These are phyloP conservation scores for Lycophotia porphyrea DNA, from an alignment of 2,888 invertebrate genomes.

Conservation along the genomic window DNA sequence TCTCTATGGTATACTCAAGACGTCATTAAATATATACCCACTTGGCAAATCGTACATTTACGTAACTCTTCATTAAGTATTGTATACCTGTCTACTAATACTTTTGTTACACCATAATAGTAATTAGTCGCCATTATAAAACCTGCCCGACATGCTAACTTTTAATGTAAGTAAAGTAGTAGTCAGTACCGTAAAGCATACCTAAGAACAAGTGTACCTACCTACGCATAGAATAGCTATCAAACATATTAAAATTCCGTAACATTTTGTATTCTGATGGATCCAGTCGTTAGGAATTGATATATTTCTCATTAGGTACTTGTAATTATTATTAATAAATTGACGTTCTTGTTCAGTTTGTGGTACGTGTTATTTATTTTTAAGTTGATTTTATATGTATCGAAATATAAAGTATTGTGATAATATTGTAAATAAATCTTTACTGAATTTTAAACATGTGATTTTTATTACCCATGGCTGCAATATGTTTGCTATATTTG, in stretches of 20 bases:
- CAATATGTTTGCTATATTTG: not conserved
- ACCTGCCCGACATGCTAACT: slow-evolving; percentile 9
- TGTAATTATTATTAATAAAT: slow-evolving; percentile 61
- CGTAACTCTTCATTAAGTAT: slow-evolving; percentile 7
- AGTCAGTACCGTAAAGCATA: slow-evolving; percentile 28
- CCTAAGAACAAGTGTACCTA: slow-evolving; percentile 56
- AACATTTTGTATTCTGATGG: slow-evolving; percentile 39
- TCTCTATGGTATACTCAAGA: not conserved
- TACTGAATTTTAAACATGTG: slow-evolving; percentile 62
- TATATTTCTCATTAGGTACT: slow-evolving; percentile 55
- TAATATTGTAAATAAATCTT: slow-evolving; percentile 85
- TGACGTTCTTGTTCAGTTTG: slow-evolving; percentile 75
- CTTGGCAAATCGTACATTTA: slow-evolving; percentile 11
- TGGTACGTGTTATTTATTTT: slow-evolving; percentile 84
- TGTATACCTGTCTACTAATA: slow-evolving; percentile 7
- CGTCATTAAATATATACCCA: slow-evolving; percentile 10
- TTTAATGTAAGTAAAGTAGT: slow-evolving; percentile 6
- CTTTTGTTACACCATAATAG: slow-evolving; percentile 3
- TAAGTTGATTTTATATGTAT: slow-evolving; percentile 80
- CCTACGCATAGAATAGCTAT: slow-evolving; percentile 29
- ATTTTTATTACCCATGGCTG: slow-evolving; percentile 5
- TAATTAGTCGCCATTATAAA: slow-evolving; percentile 24
- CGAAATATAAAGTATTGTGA: slow-evolving; percentile 81
- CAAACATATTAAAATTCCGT: slow-evolving; percentile 34
- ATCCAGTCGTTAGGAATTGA: slow-evolving; percentile 48